Conservation (phyloP, 2,797 vertebrate species). For the Myiotriccus ornatus region DNA sequence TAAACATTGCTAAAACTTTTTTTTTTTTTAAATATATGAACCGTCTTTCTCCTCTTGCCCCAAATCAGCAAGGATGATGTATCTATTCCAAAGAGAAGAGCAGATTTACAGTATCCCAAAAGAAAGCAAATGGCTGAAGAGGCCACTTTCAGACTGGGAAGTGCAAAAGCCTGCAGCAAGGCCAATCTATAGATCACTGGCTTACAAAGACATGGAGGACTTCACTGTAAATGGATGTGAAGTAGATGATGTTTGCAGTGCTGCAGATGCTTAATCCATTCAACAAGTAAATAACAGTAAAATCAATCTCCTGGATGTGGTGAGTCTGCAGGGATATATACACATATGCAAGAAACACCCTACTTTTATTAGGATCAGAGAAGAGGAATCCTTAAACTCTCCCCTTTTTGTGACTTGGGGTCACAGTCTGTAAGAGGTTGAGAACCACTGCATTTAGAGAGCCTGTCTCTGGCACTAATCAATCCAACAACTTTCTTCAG, state of each 20-base stretch:
- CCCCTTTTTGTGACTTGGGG: background rate
- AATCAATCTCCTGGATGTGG: background rate
- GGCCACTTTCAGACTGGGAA: background rate
- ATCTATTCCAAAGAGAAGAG: background rate
- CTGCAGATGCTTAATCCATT: background rate
- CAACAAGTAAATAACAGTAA: background rate
- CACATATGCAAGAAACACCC: slow-evolving; percentile 11
- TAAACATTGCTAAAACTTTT: background rate
- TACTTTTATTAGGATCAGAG: slow-evolving; percentile 45
- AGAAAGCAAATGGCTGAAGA: background rate
- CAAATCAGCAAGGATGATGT: background rate
- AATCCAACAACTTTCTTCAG: background rate
- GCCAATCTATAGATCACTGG: background rate
- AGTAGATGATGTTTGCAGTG: background rate
- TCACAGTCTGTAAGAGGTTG: slow-evolving; percentile 23
- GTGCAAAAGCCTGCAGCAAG: background rate
- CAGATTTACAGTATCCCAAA: background rate
- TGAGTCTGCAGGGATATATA: background rate
- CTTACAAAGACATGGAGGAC: background rate
- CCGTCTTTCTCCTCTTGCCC: background rate
- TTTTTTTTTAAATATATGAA: background rate
- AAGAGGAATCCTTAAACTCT: slow-evolving; percentile 9
- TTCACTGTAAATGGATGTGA: background rate
- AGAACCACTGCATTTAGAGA: background rate
- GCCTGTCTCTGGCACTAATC: slow-evolving; percentile 18